Conservation (phyloP, 2,113 vertebrate genomes). For the Galeopterus variegatus region DNA sequence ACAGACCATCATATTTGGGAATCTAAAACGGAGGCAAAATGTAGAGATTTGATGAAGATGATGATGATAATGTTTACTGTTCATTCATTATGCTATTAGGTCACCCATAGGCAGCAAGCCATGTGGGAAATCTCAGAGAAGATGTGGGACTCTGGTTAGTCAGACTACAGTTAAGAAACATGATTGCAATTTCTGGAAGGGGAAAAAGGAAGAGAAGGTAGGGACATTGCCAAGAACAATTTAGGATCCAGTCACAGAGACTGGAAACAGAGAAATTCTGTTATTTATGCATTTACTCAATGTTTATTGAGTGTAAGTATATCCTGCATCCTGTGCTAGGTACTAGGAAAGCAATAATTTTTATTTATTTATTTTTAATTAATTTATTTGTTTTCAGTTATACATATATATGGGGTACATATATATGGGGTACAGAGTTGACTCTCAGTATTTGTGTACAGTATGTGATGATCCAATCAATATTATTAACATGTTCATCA, state of each 20-base stretch:
- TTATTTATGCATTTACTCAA: background rate
- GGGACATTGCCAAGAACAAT: background rate
- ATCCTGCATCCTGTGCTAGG: background rate
- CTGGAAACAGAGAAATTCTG: background rate
- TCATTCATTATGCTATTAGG: slow-evolving; percentile 81
- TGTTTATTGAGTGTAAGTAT: background rate
- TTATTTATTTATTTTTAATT: no score
- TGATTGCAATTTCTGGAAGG: background rate
- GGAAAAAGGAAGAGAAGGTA: background rate
- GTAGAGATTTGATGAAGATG: background rate
- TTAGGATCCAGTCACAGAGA: background rate
- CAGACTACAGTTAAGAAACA: background rate
- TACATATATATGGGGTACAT: no score
- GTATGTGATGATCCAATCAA: no score
- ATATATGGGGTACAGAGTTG: no score
- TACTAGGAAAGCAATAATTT: background rate
- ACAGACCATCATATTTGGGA: background rate
- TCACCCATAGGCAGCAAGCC: background rate
- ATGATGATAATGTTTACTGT: slow-evolving; percentile 81
- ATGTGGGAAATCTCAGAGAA: background rate
- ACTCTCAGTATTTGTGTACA: no score
- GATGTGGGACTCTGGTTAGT: background rate
- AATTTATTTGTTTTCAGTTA: no score
- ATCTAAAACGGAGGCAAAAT: background rate
- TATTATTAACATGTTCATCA: no score